Base-by-base conservation (phyloP, 2,888 invertebrate species). In the Oxytorus armatus region DNA sequence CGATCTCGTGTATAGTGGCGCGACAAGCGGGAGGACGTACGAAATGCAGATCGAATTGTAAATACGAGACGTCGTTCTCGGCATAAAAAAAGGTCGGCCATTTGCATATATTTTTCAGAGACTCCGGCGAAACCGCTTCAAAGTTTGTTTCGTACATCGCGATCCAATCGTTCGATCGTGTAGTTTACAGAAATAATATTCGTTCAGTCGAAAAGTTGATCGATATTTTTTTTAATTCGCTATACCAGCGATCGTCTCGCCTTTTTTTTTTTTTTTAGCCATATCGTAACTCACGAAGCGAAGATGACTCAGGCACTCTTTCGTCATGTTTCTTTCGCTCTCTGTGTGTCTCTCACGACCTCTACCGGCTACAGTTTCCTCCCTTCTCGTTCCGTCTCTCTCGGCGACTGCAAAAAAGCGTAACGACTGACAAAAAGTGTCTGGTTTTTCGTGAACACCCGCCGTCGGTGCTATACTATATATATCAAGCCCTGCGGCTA, bases 241-340 rank as follows among this genome's bases (percentile, higher is more conserved):
- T 47, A 16, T 8, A 29, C 16, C 21, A 39, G n/a, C 39, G 21
- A 42, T 29, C 66, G 42, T 81, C 77, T 80, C 77, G 82, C 82
- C 83, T 85, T 84, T 84, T 83, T 16, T 16, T 14, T 18, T 8
- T 21, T 5, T 47, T 3, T n/a, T 86, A 33, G 33, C 21, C 16
- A 39, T 36, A 55, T 36, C 18, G 72, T 49, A 73, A 68, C 66
- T 83, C 73, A 83, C 84, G 86, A 84, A 88, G n/a, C 87, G 87
- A 85, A 86, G 85, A 89, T 89, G 89, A 89, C 87, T 89, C 89
- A 88, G 83, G 84, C 82, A 86, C 68, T 61, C 70, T 77, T 57
- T 83, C 82, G 79, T 80, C 79, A 78, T 83, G n/a, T n/a, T n/a
- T n/a, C n/a, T n/a, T n/a, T n/a, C n/a, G n/a, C n/a, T n/a, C n/a